These are phyloP conservation scores for Montipora capricornis DNA, from an alignment of 64 coral and sea anemone species.

Conservation along the genomic window DNA sequence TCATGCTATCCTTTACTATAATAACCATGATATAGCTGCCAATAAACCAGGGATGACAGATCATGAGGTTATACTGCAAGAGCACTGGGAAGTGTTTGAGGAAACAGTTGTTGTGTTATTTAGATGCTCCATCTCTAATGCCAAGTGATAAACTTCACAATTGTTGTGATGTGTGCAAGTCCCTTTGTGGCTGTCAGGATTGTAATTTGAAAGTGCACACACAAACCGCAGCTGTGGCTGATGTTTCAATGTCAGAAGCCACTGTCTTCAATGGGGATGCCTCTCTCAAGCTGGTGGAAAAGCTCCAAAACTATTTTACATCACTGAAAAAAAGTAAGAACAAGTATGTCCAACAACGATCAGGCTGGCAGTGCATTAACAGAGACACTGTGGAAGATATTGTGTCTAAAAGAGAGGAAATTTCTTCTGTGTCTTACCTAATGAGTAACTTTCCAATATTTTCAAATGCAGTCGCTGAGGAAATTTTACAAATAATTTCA, in stretches of 20 bases:
- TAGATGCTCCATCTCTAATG: not conserved
- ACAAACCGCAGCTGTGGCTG: not conserved
- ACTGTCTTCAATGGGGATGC: not conserved
- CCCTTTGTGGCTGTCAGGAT: not conserved
- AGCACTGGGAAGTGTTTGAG: too few species aligned
- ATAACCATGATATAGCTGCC: too few species aligned
- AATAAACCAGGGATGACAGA: too few species aligned
- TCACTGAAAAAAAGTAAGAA: not conserved
- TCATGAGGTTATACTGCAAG: too few species aligned
- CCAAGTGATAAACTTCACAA: not conserved
- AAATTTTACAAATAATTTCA: slow-evolving; percentile 47
- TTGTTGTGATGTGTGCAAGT: slow-evolving; percentile 42
- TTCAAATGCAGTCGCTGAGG: not conserved
- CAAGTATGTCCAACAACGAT: slow-evolving; percentile 21
- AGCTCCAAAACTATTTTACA: not conserved
- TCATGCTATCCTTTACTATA: too few species aligned
- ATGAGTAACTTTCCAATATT: slow-evolving; percentile 50
- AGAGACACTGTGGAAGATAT: slow-evolving; percentile 30
- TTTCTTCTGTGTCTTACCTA: slow-evolving; percentile 22
- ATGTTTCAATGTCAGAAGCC: not conserved
- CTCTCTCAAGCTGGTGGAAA: not conserved
- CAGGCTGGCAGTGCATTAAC: slow-evolving; percentile 15
- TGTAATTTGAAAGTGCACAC: not conserved
- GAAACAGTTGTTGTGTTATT: not conserved
- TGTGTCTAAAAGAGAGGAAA: slow-evolving; percentile 42